phyloP scores from a whole-genome alignment of 2,888 invertebrate genomes.

The Elmis aenea region DNA sequence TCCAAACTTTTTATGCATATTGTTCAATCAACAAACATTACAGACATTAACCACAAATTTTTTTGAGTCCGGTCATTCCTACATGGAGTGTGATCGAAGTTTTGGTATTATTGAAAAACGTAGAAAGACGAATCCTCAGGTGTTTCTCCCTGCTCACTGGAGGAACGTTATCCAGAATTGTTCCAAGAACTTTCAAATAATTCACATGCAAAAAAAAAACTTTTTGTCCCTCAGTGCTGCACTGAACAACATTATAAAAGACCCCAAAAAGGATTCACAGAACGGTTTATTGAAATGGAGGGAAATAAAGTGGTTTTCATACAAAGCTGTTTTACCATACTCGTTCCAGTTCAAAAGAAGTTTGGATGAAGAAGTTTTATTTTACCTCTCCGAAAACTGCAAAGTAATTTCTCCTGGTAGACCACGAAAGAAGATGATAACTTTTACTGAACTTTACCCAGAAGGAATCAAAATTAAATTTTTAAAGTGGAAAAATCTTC shows the following conservation, averaged over 20 bases:
- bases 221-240: constrained; percentile 25
- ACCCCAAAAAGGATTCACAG: constrained; percentile 1
- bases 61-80: constrained; percentile 21
- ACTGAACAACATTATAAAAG: constrained; percentile 16
- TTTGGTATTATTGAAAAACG: constrained; percentile 12
- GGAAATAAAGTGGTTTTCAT: constrained; percentile 24
- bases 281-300: constrained; percentile 28
- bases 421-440: not conserved
- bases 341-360: constrained; percentile 1
- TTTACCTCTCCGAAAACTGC: constrained; percentile 1
- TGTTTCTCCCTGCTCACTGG: constrained; percentile 9
- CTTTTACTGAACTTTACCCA: not conserved
- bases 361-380: not conserved
- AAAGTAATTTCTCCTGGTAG: not conserved
- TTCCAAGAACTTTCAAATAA: constrained; percentile 11
- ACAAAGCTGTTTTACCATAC: constrained; percentile 14
- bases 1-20: constrained; percentile 21
- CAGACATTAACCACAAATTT: constrained; percentile 21
- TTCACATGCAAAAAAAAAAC: constrained; percentile 2
- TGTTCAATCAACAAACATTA: constrained; percentile 17
- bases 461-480: not conserved
- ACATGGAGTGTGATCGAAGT: constrained; percentile 20
- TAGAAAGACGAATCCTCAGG: constrained; percentile 7
- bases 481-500: constrained; percentile 1
- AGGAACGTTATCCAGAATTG: constrained; percentile 7